phyloP scores from a whole-genome alignment of 2,797 vertebrate genomes.

The Champsocephalus gunnari region DNA sequence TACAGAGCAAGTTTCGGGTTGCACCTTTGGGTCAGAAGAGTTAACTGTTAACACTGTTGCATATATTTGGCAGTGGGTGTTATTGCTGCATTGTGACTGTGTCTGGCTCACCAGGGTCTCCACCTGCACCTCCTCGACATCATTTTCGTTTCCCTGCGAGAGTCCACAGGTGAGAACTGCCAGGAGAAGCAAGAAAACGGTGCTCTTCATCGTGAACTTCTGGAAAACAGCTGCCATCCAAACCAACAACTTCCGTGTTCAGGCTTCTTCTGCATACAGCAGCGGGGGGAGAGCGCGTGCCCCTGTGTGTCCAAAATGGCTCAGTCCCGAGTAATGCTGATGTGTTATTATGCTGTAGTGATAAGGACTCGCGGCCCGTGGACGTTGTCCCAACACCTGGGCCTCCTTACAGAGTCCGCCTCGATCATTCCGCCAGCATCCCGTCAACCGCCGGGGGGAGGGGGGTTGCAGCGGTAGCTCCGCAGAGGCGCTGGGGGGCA shows the following conservation, averaged over 20 bases:
- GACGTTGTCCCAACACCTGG: conserved; percentile 82
- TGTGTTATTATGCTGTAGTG: conserved; percentile 78
- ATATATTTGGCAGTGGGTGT: not conserved
- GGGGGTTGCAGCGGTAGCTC: conserved; percentile 56
- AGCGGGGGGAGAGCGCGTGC: conserved; percentile 19
- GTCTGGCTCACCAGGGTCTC: conserved; percentile 83
- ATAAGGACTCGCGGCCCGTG: conserved; percentile 74
- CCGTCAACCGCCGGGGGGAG: conserved; percentile 62
- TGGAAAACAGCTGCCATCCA: conserved; percentile 45
- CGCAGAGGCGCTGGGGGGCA: conserved; percentile 54
- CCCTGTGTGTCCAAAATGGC: conserved; percentile 49
- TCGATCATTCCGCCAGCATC: conserved; percentile 82
- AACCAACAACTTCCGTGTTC: conserved; percentile 63
- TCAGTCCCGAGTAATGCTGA: conserved; percentile 75
- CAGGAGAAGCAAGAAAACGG: conserved; percentile 60
- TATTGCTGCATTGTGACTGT: not conserved
- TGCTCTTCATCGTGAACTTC: conserved; percentile 76
- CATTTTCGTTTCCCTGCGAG: conserved; percentile 62
- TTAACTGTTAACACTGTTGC: conserved; percentile 24
- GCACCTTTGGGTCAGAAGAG: conserved; percentile 79
- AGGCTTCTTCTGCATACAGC: conserved; percentile 19
- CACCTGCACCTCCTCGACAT: conserved; percentile 78
- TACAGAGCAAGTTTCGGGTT: conserved; percentile 88
- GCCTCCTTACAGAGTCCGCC: conserved; percentile 76
- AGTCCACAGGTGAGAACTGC: conserved; percentile 63